These are phyloP conservation scores for Butastur rufipennis DNA, from an alignment of 2,113 vertebrate genomes.

Conservation along the genomic window DNA sequence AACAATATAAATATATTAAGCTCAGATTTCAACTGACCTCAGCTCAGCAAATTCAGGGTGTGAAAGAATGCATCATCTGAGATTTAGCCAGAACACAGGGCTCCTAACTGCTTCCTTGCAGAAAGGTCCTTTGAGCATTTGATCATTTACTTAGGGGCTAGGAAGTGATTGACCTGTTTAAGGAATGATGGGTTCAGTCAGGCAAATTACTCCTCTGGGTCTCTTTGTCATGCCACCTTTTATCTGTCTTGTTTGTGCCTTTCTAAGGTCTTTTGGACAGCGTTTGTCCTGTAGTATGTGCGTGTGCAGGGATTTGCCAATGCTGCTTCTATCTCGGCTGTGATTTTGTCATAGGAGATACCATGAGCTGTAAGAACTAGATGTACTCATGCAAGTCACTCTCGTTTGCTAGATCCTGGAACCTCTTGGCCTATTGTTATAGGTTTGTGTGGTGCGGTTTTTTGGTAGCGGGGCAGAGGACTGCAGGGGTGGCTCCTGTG, in stretches of 20 bases:
- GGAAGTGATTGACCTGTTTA: not conserved
- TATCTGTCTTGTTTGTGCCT: not conserved
- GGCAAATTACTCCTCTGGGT: not conserved
- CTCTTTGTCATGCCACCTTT: not conserved
- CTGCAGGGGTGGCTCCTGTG: no score
- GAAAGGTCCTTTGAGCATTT: not conserved
- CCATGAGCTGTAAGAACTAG: not conserved
- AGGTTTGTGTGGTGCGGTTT: no score
- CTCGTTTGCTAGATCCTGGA: not conserved
- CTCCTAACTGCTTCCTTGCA: not conserved
- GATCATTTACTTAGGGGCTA: not conserved
- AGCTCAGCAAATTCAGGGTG: not conserved
- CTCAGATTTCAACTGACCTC: not conserved
- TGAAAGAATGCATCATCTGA: not conserved
- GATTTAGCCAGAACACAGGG: not conserved
- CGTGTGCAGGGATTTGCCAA: not conserved
- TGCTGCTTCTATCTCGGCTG: not conserved
- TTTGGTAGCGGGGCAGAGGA: no score
- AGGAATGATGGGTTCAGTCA: not conserved
- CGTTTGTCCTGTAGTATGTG: not conserved
- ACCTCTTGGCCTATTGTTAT: not conserved
- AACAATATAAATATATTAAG: not conserved
- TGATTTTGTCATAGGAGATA: not conserved
- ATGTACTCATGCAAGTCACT: not conserved
- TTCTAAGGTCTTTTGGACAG: not conserved